Conservation (phyloP, 2,797 vertebrate genomes). For the Manis javanica region DNA sequence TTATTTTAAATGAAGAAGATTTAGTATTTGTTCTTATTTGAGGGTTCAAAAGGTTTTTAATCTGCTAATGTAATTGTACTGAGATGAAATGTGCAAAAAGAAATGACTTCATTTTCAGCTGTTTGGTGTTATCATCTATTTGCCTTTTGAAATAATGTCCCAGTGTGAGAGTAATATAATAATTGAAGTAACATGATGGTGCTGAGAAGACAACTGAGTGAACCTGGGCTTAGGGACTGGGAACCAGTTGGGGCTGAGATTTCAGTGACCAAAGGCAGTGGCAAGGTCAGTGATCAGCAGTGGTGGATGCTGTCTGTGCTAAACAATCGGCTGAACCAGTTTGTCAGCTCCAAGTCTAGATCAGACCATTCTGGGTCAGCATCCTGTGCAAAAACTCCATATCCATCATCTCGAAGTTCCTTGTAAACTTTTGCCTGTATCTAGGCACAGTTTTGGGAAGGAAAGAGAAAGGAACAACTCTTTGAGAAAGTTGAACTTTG, state of each 20-base stretch:
- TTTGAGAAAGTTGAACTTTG: background rate
- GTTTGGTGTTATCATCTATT: background rate
- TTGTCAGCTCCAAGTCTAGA: background rate
- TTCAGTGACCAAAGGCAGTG: background rate
- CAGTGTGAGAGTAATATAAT: background rate
- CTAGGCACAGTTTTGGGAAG: background rate
- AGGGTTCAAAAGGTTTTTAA: constrained; percentile 24
- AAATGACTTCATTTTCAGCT: constrained; percentile 36
- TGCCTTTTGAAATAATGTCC: background rate
- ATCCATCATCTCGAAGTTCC: background rate
- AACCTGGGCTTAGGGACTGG: background rate
- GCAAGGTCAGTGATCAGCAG: background rate
- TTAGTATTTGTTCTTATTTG: constrained; percentile 9
- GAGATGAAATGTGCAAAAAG: background rate
- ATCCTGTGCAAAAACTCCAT: background rate
- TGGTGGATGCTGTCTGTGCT: background rate
- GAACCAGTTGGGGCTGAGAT: background rate
- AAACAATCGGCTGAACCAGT: background rate
- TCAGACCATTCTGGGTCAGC: background rate
- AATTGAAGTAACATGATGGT: background rate
- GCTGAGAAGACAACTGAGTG: constrained; percentile 7
- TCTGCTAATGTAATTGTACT: background rate
- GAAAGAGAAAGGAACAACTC: background rate
- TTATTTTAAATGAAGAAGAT: constrained; percentile 4
- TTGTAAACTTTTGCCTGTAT: background rate